Evolutionary conservation across 2,888 invertebrate species (phyloP).

Genomic region (Synergus umbraculus): DNA sequence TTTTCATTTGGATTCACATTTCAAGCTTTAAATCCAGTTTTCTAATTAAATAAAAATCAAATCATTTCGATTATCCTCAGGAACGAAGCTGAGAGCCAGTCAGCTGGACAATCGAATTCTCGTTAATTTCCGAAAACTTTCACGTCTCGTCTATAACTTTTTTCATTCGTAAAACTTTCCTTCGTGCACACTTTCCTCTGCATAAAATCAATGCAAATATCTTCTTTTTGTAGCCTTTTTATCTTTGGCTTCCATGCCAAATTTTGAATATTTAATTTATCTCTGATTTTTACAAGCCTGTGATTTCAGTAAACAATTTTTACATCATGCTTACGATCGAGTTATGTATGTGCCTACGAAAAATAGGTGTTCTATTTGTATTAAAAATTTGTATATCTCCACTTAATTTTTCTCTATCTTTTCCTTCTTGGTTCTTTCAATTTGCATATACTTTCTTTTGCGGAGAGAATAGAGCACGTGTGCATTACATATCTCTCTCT

Average conservation of each 20-base stretch:
- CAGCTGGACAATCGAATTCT: conserved; percentile 25
- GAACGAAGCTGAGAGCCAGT: neutral
- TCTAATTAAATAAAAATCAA: conserved; percentile 25
- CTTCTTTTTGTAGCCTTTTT: neutral
- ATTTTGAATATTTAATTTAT: neutral
- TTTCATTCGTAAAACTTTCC: conserved; percentile 11
- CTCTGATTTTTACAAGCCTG: too few relatives aligned
- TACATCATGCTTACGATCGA: neutral
- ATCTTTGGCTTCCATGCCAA: neutral
- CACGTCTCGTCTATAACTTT: conserved; percentile 6
- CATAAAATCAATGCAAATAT: conserved; percentile 19
- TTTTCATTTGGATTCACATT: neutral
- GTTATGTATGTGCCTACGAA: neutral
- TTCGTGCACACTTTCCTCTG: conserved; percentile 2
- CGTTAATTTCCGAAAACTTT: conserved; percentile 15
- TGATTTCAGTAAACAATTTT: neutral
- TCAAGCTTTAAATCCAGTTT: neutral
- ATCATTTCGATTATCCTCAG: neutral
- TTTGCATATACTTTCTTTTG: neutral
- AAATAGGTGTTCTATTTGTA: neutral
- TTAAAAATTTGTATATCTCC: neutral
- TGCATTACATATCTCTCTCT: neutral
- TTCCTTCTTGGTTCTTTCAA: neutral
- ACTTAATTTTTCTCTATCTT: neutral
- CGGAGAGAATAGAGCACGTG: neutral